Conservation (phyloP, 2,888 invertebrate genomes). For the Drosophila ezoana region DNA sequence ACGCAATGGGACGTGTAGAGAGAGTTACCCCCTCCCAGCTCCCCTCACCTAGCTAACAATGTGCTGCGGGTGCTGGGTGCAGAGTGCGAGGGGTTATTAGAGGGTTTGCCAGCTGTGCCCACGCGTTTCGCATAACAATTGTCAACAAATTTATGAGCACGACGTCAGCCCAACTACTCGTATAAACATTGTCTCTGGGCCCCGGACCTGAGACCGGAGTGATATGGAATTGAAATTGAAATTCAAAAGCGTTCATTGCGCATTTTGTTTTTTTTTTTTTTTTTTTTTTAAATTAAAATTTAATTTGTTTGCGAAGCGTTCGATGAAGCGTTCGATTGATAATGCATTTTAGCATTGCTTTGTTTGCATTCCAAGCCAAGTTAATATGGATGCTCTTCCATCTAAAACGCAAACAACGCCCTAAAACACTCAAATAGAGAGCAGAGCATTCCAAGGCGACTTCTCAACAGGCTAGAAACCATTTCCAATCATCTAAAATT, state of each 20-base stretch:
- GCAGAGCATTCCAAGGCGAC: conserved; percentile 41
- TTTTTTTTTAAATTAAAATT: conserved; percentile 43
- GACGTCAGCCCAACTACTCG: conserved; percentile 48
- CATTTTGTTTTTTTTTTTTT: conserved; percentile 36
- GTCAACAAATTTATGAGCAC: conserved; percentile 79
- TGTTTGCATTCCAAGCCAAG: conserved; percentile 45
- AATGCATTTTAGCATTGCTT: conserved; percentile 48
- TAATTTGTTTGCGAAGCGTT: conserved; percentile 49
- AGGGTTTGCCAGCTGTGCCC: conserved; percentile 64
- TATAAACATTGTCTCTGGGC: conserved; percentile 39
- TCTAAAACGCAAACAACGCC: conserved; percentile 46
- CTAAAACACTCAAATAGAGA: conserved; percentile 49
- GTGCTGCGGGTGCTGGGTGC: conserved; percentile 7
- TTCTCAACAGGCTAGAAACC: conserved; percentile 42
- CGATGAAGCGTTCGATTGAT: conserved; percentile 46
- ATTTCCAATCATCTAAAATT: conserved; percentile 80
- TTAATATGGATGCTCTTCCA: conserved; percentile 33
- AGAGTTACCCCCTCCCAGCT: conserved; percentile 8
- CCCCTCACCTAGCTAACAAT: background rate
- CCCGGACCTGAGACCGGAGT: conserved; percentile 15
- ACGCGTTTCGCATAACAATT: conserved; percentile 77
- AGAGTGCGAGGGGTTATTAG: conserved; percentile 20
- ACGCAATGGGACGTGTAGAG: conserved; percentile 73
- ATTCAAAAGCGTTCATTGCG: conserved; percentile 58
- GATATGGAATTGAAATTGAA: conserved; percentile 52